phyloP scores from a whole-genome alignment of 2,797 vertebrate species.

The Ciconia nigra region DNA sequence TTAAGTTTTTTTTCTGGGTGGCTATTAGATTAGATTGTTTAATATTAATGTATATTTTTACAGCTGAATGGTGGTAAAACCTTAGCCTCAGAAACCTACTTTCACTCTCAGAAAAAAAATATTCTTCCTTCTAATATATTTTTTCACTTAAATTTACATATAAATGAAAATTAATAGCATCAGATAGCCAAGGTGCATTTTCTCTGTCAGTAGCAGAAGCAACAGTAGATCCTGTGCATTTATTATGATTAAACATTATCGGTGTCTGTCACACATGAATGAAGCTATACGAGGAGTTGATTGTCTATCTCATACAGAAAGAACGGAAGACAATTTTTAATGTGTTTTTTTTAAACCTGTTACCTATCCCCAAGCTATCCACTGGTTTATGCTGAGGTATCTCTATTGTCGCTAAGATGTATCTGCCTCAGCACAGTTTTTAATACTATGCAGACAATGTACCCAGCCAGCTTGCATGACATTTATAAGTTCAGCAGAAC shows the following conservation, averaged over 20 bases:
- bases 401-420: not conserved
- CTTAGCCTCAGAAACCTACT: not conserved
- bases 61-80: not conserved
- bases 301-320: not conserved
- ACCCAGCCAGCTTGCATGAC: not conserved
- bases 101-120: not conserved
- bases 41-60: not conserved
- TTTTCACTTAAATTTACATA: not conserved
- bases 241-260: not conserved
- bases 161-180: constrained; percentile 4
- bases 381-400: not conserved
- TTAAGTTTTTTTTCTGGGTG: not conserved
- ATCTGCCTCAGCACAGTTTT: not conserved
- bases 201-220: not conserved
- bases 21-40: not conserved
- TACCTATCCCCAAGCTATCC: not conserved
- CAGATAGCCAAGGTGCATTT: not conserved
- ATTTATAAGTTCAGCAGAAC: not conserved
- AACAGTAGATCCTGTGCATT: not conserved
- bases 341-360: not conserved
- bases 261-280: not conserved
- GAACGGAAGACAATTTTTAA: not conserved
- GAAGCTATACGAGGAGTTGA: not conserved
- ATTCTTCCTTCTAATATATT: not conserved
- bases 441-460: not conserved